A percentile compares a stretch with the other conserved stretches of the same genome.
These are phyloP conservation scores for Hydractinia echinata DNA, from an alignment of 30 jellyfish, hydroid and myxozoan species.

Conservation along the genomic window DNA sequence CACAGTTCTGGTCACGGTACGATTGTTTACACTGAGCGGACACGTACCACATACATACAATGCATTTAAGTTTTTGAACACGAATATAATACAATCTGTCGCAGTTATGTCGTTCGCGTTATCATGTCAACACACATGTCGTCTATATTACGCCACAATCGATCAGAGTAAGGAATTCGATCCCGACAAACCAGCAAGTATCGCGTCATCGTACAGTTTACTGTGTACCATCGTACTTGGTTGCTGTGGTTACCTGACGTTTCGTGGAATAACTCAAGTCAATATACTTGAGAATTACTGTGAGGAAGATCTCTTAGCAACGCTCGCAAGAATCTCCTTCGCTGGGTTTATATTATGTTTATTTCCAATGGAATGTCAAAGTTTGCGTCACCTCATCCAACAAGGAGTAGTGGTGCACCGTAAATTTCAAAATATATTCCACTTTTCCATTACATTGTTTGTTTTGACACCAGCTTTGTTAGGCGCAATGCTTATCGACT, in stretches of 20 bases:
- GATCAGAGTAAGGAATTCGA: conserved; percentile 8
- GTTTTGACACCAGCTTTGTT: conserved; percentile 41
- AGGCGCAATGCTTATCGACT: conserved; percentile 56
- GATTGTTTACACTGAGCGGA: conserved; percentile 30
- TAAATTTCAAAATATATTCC: conserved; percentile 22
- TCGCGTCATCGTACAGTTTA: conserved; percentile 60
- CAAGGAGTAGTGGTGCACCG: conserved; percentile 32
- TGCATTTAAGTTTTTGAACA: neutral
- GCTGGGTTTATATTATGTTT: conserved; percentile 31
- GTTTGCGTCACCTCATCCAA: conserved; percentile 25
- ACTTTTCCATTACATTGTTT: conserved; percentile 53
- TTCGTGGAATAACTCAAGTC: conserved; percentile 66
- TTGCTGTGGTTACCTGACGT: conserved; percentile 68
- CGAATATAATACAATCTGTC: conserved; percentile 32
- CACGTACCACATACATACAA: conserved; percentile 15
- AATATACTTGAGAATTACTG: conserved; percentile 69
- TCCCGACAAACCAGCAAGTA: conserved; percentile 48
- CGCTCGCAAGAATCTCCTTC: conserved; percentile 37
- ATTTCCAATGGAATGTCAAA: conserved; percentile 81
- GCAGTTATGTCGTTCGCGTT: conserved; percentile 31
- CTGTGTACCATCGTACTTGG: conserved; percentile 58
- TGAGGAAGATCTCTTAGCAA: conserved; percentile 77
- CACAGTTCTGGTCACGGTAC: conserved; percentile 10
- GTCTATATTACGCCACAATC: conserved; percentile 23
- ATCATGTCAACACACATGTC: conserved; percentile 35